These are phyloP conservation scores for Drosophila melanosoma DNA, from an alignment of 2,888 invertebrate species.

Conservation along the genomic window DNA sequence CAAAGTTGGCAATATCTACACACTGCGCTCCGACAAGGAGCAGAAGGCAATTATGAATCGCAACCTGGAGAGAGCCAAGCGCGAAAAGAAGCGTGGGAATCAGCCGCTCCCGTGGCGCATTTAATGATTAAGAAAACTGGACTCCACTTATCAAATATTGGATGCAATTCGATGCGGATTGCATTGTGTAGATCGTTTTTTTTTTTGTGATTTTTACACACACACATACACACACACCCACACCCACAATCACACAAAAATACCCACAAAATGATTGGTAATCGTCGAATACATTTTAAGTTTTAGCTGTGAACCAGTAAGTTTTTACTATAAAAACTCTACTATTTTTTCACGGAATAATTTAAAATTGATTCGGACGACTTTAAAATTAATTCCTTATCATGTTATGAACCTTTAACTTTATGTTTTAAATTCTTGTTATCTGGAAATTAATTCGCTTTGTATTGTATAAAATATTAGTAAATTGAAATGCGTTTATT, in stretches of 20 bases:
- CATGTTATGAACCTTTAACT: too few species aligned
- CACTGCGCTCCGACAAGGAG: slow-evolving; percentile 57
- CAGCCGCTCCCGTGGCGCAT: slow-evolving; percentile 69
- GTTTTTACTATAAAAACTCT: neutral
- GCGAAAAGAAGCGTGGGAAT: slow-evolving; percentile 69
- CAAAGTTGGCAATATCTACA: slow-evolving; percentile 61
- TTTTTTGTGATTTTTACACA: neutral
- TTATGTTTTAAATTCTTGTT: too few species aligned
- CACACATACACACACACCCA: neutral
- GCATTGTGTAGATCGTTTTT: neutral
- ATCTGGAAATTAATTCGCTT: too few species aligned
- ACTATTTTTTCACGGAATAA: neutral
- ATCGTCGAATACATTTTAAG: neutral
- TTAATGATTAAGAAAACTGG: slow-evolving; percentile 34
- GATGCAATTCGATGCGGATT: neutral
- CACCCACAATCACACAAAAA: neutral
- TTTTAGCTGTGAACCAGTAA: neutral
- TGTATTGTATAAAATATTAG: too few species aligned
- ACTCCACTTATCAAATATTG: neutral
- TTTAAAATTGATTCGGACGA: too few species aligned
- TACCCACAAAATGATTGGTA: neutral
- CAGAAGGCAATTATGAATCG: slow-evolving; percentile 56
- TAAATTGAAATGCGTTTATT: too few species aligned
- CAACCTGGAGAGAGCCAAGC: slow-evolving; percentile 59
- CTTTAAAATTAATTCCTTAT: too few species aligned